Evolutionary conservation across 2,888 invertebrate genomes (phyloP).

Genomic region (Keiferia lycopersicella): DNA sequence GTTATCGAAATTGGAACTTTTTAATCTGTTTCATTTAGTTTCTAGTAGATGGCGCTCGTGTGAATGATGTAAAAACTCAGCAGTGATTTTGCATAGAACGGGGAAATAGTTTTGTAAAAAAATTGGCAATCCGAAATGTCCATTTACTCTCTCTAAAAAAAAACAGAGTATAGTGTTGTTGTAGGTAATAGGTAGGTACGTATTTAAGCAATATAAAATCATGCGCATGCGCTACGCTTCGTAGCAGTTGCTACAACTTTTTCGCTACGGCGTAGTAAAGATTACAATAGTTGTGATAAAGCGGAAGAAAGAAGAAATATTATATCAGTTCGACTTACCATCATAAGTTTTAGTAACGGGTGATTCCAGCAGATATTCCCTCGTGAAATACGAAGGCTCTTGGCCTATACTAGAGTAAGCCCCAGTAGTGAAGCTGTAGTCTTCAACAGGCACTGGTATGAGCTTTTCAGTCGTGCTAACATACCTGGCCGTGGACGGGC

Average conservation of each 20-base stretch:
- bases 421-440: slow-evolving; percentile 39
- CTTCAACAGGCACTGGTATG: slow-evolving; percentile 55
- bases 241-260: neutral
- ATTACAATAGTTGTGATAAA: neutral
- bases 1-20: too few species aligned
- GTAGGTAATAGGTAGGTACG: too few species aligned
- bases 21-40: too few species aligned
- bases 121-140: too few species aligned
- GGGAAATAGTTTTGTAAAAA: too few species aligned
- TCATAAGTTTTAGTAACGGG: slow-evolving; percentile 73
- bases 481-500: slow-evolving; percentile 47
- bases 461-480: slow-evolving; percentile 46
- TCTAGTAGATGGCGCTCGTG: too few species aligned
- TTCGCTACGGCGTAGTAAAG: neutral
- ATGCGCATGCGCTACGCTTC: neutral
- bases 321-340: slow-evolving; percentile 51
- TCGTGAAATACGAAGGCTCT: slow-evolving; percentile 69
- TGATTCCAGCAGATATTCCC: slow-evolving; percentile 72
- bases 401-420: slow-evolving; percentile 55
- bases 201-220: neutral
- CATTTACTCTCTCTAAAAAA: too few species aligned
- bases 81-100: too few species aligned
- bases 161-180: too few species aligned
- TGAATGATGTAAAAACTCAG: too few species aligned
- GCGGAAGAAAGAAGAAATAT: slow-evolving; percentile 11